A percentile compares a stretch with the other conserved stretches of the same genome.
These are phyloP conservation scores for Dexiosoma caninum DNA, from an alignment of 2,888 invertebrate genomes.

Conservation along the genomic window DNA sequence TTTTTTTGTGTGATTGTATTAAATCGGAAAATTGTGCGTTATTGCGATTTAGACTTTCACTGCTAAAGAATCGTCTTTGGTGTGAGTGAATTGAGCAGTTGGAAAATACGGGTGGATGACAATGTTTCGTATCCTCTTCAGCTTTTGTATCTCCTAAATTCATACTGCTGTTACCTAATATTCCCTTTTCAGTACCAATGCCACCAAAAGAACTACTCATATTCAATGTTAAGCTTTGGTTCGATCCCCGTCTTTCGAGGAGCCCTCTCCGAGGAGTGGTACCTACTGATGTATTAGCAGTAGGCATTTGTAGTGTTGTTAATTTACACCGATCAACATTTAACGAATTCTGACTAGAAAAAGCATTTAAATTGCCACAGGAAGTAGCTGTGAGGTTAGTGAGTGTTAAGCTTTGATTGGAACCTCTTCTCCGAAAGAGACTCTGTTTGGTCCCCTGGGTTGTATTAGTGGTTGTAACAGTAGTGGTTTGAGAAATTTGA, in stretches of 20 bases:
- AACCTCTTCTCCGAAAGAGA: slow-evolving; percentile 75
- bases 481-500: slow-evolving; percentile 59
- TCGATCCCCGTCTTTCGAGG: slow-evolving; percentile 91
- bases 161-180: slow-evolving; percentile 56
- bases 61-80: slow-evolving; percentile 77
- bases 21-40: slow-evolving; percentile 73
- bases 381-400: slow-evolving; percentile 76
- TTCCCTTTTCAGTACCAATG: slow-evolving; percentile 65
- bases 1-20: slow-evolving; percentile 69
- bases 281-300: slow-evolving; percentile 56
- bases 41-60: slow-evolving; percentile 74
- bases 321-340: slow-evolving; percentile 69
- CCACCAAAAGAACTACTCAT: slow-evolving; percentile 72
- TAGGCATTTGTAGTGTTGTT: slow-evolving; percentile 42
- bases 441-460: slow-evolving; percentile 81
- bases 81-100: slow-evolving; percentile 70
- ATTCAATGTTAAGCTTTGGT: slow-evolving; percentile 92
- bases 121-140: slow-evolving; percentile 29
- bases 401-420: slow-evolving; percentile 63
- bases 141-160: slow-evolving; percentile 62
- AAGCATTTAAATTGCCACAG: slow-evolving; percentile 78
- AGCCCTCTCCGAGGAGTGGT: slow-evolving; percentile 82
- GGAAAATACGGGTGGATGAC: slow-evolving; percentile 33
- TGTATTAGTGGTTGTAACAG: slow-evolving; percentile 66
- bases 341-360: slow-evolving; percentile 80